phyloP scores from a whole-genome alignment of 2,888 invertebrate species.

The Eumerus sabulonum region DNA sequence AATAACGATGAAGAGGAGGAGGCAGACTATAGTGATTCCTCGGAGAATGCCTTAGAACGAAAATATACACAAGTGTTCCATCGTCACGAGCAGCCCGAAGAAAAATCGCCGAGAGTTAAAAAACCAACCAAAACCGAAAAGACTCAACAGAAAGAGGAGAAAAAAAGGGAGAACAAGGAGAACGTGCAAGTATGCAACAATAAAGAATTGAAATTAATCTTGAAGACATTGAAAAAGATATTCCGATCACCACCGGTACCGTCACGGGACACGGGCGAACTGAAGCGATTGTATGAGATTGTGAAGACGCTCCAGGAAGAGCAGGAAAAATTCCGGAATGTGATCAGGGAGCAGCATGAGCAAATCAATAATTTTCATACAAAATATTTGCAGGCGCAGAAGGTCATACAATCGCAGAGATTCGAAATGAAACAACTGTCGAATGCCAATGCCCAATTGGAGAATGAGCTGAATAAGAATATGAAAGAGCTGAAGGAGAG shows the following conservation, averaged over 20 bases:
- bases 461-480: slow-evolving; percentile 74
- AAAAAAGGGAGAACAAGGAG: slow-evolving; percentile 73
- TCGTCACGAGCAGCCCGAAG: slow-evolving; percentile 23
- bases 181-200: slow-evolving; percentile 4
- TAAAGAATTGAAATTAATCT: slow-evolving; percentile 37
- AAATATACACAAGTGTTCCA: slow-evolving; percentile 71
- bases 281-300: slow-evolving; percentile 18
- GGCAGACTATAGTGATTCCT: slow-evolving; percentile 63
- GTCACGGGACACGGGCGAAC: slow-evolving; percentile 15
- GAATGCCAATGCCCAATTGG: slow-evolving; percentile 74
- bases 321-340: slow-evolving; percentile 74
- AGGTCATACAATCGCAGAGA: slow-evolving; percentile 76
- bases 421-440: slow-evolving; percentile 75
- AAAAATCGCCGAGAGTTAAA: too few species aligned
- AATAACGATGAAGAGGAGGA: slow-evolving; percentile 33
- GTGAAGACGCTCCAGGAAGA: slow-evolving; percentile 72
- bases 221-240: slow-evolving; percentile 41
- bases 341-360: slow-evolving; percentile 76
- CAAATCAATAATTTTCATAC: slow-evolving; percentile 75
- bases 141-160: slow-evolving; percentile 71
- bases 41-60: slow-evolving; percentile 69
- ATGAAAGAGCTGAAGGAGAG: slow-evolving; percentile 74
- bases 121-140: slow-evolving; percentile 18
- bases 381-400: slow-evolving; percentile 76
- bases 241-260: slow-evolving; percentile 21